A percentile compares a stretch with the other conserved stretches of the same genome.
phyloP scores from a whole-genome alignment of 2,888 invertebrate genomes.

The Ariolimax columbianus region DNA sequence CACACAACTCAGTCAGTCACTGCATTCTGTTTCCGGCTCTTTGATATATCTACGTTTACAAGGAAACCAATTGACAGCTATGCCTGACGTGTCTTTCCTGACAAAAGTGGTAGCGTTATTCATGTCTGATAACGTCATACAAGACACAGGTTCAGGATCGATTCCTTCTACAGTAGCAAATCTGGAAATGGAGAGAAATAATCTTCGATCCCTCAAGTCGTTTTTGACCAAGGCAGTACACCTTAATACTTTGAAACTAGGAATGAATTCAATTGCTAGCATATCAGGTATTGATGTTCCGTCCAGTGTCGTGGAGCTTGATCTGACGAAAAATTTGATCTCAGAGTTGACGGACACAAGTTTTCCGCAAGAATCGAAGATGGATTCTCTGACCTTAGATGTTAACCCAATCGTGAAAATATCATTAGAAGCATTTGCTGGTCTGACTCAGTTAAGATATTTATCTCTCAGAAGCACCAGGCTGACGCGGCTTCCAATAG shows the following conservation, averaged over 20 bases:
- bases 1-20: not conserved
- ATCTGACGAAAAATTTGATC: not conserved
- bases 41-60: not conserved
- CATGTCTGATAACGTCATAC: not conserved
- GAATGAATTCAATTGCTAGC: not conserved
- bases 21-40: not conserved
- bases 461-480: not conserved
- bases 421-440: not conserved
- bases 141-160: not conserved
- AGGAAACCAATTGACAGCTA: not conserved
- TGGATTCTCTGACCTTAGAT: not conserved
- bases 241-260: not conserved
- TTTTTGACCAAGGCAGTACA: not conserved
- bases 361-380: not conserved
- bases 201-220: not conserved
- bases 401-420: not conserved
- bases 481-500: conserved; percentile 1
- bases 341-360: not conserved
- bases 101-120: not conserved
- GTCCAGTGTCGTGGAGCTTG: not conserved
- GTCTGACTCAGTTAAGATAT: not conserved
- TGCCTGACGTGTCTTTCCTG: not conserved
- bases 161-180: not conserved
- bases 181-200: not conserved
- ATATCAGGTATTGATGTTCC: not conserved